These are phyloP conservation scores for Chaetorhynchus papuensis DNA, from an alignment of 2,113 vertebrate genomes.

Conservation along the genomic window DNA sequence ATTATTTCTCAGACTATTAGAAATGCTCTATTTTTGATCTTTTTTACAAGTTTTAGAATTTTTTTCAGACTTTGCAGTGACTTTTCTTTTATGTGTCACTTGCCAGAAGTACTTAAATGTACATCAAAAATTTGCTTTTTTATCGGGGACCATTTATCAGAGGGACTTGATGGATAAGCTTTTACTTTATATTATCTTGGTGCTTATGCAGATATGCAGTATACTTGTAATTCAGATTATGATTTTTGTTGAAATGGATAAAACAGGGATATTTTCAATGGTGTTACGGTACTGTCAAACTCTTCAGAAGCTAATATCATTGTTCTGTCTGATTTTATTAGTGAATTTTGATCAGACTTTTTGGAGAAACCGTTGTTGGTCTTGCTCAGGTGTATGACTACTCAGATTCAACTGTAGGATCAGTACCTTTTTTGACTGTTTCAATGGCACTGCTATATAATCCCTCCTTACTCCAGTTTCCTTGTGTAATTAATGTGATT, in stretches of 20 bases:
- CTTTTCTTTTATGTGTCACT: not conserved
- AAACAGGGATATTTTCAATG: not conserved
- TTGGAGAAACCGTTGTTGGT: not conserved
- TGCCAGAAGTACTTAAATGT: not conserved
- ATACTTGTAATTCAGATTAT: not conserved
- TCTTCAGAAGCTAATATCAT: not conserved
- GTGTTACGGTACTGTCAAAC: not conserved
- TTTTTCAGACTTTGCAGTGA: slow-evolving; percentile 15
- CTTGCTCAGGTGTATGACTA: not conserved
- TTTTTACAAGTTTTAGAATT: not conserved
- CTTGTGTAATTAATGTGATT: not conserved
- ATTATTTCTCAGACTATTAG: not conserved
- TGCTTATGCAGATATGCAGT: not conserved
- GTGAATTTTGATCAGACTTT: not conserved
- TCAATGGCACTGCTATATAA: not conserved
- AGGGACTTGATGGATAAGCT: not conserved
- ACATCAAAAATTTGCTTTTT: not conserved
- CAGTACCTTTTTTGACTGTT: not conserved
- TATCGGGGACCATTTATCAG: slow-evolving; percentile 35
- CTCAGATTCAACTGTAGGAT: not conserved
- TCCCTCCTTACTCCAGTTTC: slow-evolving; percentile 6
- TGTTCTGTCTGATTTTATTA: slow-evolving; percentile 5
- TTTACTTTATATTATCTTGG: not conserved
- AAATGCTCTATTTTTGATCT: not conserved
- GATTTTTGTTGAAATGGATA: not conserved